phyloP scores from a whole-genome alignment of 2,797 vertebrate genomes.

The Moxostoma hubbsi region DNA sequence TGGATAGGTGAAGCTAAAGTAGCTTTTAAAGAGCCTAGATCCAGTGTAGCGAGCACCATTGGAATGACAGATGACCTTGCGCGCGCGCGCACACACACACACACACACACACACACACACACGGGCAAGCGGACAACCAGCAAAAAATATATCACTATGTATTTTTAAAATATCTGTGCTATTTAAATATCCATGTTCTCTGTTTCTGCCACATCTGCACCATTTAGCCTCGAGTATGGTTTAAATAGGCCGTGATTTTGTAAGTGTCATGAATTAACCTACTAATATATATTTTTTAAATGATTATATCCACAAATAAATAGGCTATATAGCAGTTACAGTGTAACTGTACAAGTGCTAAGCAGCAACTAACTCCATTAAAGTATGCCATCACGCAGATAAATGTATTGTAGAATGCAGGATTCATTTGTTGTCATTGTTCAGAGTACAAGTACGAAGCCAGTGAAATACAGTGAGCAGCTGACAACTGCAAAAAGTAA shows the following conservation, averaged over 20 bases:
- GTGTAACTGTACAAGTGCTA: no score
- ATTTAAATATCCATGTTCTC: not conserved
- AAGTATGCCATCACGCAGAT: no score
- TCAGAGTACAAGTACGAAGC: no score
- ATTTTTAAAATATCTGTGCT: not conserved
- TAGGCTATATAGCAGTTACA: no score
- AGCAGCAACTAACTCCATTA: no score
- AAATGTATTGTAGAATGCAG: no score
- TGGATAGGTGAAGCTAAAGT: constrained; percentile 81
- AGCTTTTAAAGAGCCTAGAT: constrained; percentile 74
- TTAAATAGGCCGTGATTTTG: not conserved
- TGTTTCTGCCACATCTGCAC: not conserved
- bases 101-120: constrained; percentile 8
- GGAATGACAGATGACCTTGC: constrained; percentile 65
- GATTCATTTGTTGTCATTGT: no score
- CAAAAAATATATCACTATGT: constrained; percentile 42
- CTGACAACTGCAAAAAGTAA: no score
- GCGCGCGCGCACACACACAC: not conserved
- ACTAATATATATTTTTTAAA: no score
- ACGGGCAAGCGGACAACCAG: not conserved
- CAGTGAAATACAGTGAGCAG: no score
- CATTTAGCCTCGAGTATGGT: not conserved
- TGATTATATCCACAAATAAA: no score
- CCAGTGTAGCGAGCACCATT: constrained; percentile 47
- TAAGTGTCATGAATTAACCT: not conserved